phyloP scores from a whole-genome alignment of 2,113 vertebrate genomes.

The Pseudorhombus dupliciocellatus region DNA sequence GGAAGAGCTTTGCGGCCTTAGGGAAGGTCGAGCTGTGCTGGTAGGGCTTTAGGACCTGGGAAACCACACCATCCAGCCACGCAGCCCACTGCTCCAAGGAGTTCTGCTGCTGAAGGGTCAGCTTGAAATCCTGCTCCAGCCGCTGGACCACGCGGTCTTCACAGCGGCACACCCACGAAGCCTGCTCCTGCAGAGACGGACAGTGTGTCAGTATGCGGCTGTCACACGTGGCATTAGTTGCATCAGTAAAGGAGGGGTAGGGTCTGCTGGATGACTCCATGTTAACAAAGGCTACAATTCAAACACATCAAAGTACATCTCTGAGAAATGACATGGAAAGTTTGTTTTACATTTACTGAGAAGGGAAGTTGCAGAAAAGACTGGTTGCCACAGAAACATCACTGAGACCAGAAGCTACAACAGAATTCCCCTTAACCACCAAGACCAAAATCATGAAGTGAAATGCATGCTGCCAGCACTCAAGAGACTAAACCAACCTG shows the following conservation, averaged over 20 bases:
- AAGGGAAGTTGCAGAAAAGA: not conserved
- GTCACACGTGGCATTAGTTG: not conserved
- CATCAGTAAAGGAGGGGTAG: not conserved
- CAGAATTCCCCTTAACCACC: not conserved
- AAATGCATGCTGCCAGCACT: not conserved
- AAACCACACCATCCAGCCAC: slow-evolving; percentile 92
- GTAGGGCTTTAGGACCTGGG: slow-evolving; percentile 92
- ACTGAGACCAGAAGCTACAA: slow-evolving; percentile 31
- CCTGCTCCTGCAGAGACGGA: slow-evolving; percentile 85
- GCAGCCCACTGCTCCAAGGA: slow-evolving; percentile 94
- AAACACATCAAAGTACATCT: not conserved
- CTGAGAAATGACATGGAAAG: slow-evolving; percentile 7
- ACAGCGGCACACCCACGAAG: slow-evolving; percentile 94
- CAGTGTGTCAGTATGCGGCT: slow-evolving; percentile 3
- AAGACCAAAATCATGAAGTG: not conserved
- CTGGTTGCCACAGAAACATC: not conserved
- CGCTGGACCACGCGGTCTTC: slow-evolving; percentile 92
- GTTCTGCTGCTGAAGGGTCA: slow-evolving; percentile 95
- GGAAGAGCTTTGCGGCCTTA: slow-evolving; percentile 92
- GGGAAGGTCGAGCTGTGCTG: slow-evolving; percentile 89
- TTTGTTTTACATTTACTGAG: slow-evolving; percentile 4
- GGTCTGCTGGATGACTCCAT: not conserved
- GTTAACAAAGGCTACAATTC: not conserved
- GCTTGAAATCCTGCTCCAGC: slow-evolving; percentile 94
- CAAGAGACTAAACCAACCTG: slow-evolving; percentile 77